Conservation (phyloP, 1,140 invertebrate genomes). For the Drosophila insularis region DNA sequence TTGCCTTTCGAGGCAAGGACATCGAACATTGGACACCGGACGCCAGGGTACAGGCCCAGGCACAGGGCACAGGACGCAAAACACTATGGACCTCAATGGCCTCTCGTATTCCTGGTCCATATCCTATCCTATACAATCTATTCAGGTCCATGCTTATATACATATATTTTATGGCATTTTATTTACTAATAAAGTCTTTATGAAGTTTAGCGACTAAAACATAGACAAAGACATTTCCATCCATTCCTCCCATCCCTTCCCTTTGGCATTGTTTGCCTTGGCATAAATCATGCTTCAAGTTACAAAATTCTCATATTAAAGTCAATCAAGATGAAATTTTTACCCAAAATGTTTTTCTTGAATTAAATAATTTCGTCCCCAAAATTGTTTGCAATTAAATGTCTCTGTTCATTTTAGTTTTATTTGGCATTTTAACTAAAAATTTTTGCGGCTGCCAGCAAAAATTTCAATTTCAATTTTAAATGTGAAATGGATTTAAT, state of each 20-base stretch:
- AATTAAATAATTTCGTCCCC: background rate
- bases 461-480: conserved; percentile 1
- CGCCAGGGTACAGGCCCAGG: background rate
- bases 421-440: background rate
- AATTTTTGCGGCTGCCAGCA: background rate
- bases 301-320: conserved; percentile 1
- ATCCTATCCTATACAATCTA: background rate
- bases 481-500: conserved; percentile 2
- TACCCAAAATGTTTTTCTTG: background rate
- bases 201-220: conserved; percentile 28
- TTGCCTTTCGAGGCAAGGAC: background rate
- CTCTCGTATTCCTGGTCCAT: background rate
- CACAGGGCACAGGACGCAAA: conserved; percentile 21
- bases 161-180: conserved; percentile 50
- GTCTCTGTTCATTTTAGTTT: background rate
- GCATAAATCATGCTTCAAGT: conserved; percentile 36
- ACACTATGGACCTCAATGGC: conserved; percentile 39
- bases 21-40: conserved; percentile 13
- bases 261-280: background rate
- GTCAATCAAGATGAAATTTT: background rate
- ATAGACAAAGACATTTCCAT: conserved; percentile 21
- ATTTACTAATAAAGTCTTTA: conserved; percentile 60
- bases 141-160: conserved; percentile 17
- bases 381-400: background rate
- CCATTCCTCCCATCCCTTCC: background rate